Percentiles rank a stretch among this genome's conserved stretches.
phyloP scores from a whole-genome alignment of 2,113 vertebrate genomes.

The Muntiacus reevesi region DNA sequence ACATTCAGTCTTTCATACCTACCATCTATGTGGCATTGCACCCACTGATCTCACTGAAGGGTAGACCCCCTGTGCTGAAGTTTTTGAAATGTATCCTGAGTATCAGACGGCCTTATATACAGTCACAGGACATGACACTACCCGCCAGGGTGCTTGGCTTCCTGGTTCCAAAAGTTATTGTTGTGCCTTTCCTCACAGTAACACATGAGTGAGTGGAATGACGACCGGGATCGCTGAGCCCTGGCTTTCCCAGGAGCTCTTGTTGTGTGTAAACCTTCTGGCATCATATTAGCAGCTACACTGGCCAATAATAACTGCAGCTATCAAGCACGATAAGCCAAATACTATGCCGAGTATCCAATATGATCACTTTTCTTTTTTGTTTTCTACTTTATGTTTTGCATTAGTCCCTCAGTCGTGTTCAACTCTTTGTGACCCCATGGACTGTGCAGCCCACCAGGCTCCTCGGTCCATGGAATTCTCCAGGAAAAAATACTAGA shows the following conservation, averaged over 20 bases:
- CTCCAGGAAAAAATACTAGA: not conserved
- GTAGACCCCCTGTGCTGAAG: not conserved
- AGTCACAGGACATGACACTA: not conserved
- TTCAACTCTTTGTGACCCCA: not conserved
- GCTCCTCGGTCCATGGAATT: not conserved
- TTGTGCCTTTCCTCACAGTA: not conserved
- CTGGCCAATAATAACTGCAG: not conserved
- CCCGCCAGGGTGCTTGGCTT: not conserved
- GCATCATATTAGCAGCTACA: not conserved
- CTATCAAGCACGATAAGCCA: not conserved
- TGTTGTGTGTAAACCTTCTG: not conserved
- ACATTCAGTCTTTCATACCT: not conserved
- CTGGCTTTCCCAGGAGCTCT: not conserved
- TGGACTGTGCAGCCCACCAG: not conserved
- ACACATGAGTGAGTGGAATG: not conserved
- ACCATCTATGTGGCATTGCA: fast-evolving
- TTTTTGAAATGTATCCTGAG: not conserved
- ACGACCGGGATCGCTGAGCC: fast-evolving
- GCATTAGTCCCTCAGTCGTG: not conserved
- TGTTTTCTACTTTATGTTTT: not conserved
- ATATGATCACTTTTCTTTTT: not conserved
- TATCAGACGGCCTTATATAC: not conserved
- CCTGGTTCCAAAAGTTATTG: not conserved
- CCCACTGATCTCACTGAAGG: not conserved
- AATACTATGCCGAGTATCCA: not conserved